Evolutionary conservation across 2,797 vertebrate genomes (phyloP), one percentile per base, ranked within the genome.

Genomic region (Phrynocephalus guinanensis): DNA sequence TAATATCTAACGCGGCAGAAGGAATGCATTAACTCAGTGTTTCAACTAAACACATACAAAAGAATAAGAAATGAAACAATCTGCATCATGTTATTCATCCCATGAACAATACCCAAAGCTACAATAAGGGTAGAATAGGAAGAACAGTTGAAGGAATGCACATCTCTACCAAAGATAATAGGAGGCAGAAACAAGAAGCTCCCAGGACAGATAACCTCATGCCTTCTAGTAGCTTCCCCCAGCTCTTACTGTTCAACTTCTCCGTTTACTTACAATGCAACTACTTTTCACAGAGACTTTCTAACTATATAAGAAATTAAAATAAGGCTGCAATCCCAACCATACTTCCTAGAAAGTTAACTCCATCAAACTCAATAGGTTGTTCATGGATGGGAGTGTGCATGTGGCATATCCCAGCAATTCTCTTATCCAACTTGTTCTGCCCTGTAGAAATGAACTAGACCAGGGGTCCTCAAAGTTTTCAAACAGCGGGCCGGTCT

Each of bases 21-120:
- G 8, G 24, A 38, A 87, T 77, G 79, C 80, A 85, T 85, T 86
- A 90, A 87, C 92, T 90, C 82, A 91, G 82, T 82, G 91, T 88
- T 90, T 71, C 87, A 89, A 92, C 72, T 86, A 81, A 88, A 56
- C 87, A 89, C 91, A 70, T 85, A 88, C 50, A 24, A 89, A 88
- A 81, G 82, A 91, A 52, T 81, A 93, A 90, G 48, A 87, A 87
- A 56, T 50, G 90, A 89, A 63, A 81, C 10, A n/a, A 33, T 90
- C 91, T 85, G 50, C 48, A 56, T 44, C 66, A 80, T 6, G 76
- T 87, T 91, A 88, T 91, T 66, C 50, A n/a, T 79, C 20, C 60
- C 84, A 66, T 24, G 60, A 0, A 24, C 50, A 48, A 7, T 22
- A 82, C 28, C 70, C 18, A 67, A 66, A 66, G 16, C 33, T 48